Evolutionary conservation across 1,140 invertebrate genomes (phyloP).

Genomic region (Nomia melanderi): DNA sequence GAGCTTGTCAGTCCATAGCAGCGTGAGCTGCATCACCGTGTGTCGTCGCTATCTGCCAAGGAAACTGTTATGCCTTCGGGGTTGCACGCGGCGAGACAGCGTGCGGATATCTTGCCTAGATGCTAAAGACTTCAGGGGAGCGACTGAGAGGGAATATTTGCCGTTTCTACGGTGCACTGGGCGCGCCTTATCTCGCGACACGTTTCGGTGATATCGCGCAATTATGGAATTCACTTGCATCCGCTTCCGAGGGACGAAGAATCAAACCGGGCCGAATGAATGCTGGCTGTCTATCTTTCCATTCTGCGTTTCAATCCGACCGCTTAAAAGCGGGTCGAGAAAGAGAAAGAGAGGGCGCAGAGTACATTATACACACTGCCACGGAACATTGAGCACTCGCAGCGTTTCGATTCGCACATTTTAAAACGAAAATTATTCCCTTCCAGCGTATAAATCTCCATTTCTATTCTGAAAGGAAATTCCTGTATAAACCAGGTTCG

Average conservation of each 20-base stretch:
- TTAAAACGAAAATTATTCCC: no score
- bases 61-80: conserved; percentile 61
- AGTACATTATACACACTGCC: no score
- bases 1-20: conserved; percentile 50
- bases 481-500: no score
- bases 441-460: no score
- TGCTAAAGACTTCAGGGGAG: conserved; percentile 29
- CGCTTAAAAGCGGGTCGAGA: no score
- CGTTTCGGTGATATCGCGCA: neutral
- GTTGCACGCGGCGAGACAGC: conserved; percentile 42
- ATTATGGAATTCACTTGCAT: neutral
- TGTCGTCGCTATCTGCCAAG: conserved; percentile 50
- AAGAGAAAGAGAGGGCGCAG: no score
- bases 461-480: no score
- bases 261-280: neutral
- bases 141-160: conserved; percentile 56
- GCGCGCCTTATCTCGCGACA: neutral
- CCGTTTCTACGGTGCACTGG: conserved; percentile 10
- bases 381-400: no score
- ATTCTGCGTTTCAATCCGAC: no score
- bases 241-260: neutral
- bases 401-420: no score
- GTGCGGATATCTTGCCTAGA: conserved; percentile 44
- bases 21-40: conserved; percentile 31
- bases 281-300: no score